A percentile compares a stretch with the other conserved stretches of the same genome.
Conservation (phyloP, 2,888 invertebrate species). For the Stenichneumon culpator region DNA sequence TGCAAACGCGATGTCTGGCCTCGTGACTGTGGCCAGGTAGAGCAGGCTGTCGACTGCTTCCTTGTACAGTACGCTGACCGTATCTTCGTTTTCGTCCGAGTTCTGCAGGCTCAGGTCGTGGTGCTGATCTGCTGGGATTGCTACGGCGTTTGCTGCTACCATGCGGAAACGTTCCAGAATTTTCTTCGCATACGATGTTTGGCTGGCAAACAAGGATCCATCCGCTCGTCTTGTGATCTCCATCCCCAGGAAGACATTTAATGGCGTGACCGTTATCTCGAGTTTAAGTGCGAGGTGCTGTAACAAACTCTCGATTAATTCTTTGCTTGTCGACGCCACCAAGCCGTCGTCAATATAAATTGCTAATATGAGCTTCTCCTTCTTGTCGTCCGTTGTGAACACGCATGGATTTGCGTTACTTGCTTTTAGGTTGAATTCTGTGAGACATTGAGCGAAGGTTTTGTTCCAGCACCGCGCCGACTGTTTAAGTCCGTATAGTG, state of each 20-base stretch:
- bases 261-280: conserved; percentile 52
- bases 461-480: conserved; percentile 45
- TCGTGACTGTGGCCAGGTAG: conserved; percentile 39
- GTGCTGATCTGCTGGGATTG: conserved; percentile 67
- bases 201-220: conserved; percentile 57
- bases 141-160: conserved; percentile 70
- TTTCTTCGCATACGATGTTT: conserved; percentile 48
- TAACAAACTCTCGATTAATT: conserved; percentile 64
- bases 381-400: conserved; percentile 62
- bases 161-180: conserved; percentile 63
- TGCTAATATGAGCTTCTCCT: conserved; percentile 70
- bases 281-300: conserved; percentile 47
- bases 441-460: conserved; percentile 30
- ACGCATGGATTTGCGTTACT: conserved; percentile 77
- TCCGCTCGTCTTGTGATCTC: conserved; percentile 65
- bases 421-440: conserved; percentile 69
- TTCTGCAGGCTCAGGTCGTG: conserved; percentile 32
- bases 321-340: conserved; percentile 63
- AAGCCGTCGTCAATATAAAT: conserved; percentile 80
- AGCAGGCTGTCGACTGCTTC: no score
- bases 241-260: conserved; percentile 67
- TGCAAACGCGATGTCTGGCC: conserved; percentile 37
- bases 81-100: background rate
- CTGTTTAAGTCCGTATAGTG: conserved; percentile 46
- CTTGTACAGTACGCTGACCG: conserved; percentile 18